Percentiles rank a stretch among this genome's conserved stretches.
These are phyloP conservation scores for Rhinella marina DNA, from an alignment of 2,797 vertebrate species.

Conservation along the genomic window DNA sequence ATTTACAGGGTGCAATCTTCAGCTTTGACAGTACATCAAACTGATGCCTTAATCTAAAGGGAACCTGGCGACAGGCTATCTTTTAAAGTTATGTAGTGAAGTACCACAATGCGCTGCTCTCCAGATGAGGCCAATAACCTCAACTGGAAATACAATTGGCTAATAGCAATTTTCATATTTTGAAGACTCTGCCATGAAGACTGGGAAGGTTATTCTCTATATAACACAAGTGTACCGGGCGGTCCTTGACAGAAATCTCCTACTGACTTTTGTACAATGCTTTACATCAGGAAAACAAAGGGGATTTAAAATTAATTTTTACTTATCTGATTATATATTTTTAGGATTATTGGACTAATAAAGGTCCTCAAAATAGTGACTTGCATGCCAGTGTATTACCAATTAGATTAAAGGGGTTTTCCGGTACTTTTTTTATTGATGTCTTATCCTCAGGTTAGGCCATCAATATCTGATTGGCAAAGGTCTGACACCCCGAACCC, in stretches of 20 bases:
- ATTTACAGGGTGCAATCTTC: not conserved
- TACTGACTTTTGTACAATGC: too few relatives aligned
- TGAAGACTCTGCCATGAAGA: not conserved
- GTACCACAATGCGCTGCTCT: not conserved
- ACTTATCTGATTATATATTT: not conserved
- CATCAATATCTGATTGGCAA: too few relatives aligned
- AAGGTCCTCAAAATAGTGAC: not conserved
- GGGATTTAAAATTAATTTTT: not conserved
- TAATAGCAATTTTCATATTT: too few relatives aligned
- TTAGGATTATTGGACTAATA: not conserved
- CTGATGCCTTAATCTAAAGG: not conserved
- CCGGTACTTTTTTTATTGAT: not conserved
- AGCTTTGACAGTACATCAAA: not conserved
- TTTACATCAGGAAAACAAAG: not conserved
- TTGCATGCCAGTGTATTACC: not conserved
- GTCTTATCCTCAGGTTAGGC: too few relatives aligned
- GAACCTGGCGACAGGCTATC: not conserved
- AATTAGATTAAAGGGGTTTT: not conserved
- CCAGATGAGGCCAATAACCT: not conserved
- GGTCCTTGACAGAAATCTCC: too few relatives aligned
- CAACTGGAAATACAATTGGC: not conserved
- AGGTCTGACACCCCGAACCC: too few relatives aligned
- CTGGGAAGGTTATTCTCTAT: too few relatives aligned
- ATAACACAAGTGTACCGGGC: too few relatives aligned
- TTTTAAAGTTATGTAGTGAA: not conserved